A percentile compares a stretch with the other conserved stretches of the same genome.
Evolutionary conservation across 2,888 invertebrate genomes (phyloP).

Genomic region (Nemotelus nigrinus): DNA sequence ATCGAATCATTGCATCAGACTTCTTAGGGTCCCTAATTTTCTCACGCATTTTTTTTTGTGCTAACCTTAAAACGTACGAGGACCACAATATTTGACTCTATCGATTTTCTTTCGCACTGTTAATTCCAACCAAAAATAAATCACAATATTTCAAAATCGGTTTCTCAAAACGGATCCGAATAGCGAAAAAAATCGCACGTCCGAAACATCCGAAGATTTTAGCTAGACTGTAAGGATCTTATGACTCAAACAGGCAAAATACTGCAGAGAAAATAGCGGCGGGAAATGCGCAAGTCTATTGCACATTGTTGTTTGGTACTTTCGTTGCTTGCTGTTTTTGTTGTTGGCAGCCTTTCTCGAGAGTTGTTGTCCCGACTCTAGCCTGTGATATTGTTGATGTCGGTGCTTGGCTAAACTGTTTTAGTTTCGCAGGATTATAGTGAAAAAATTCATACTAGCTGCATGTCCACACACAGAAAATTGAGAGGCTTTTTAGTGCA

Average conservation of each 20-base stretch:
- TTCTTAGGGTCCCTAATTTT: background rate
- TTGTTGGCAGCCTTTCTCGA: background rate
- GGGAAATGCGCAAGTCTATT: constrained; percentile 41
- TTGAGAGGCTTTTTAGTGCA: no score
- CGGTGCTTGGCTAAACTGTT: constrained; percentile 13
- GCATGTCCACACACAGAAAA: background rate
- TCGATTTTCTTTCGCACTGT: constrained; percentile 2
- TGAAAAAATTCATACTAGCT: constrained; percentile 25
- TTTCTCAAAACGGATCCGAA: constrained; percentile 7
- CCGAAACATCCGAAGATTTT: constrained; percentile 36
- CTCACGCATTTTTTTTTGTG: background rate
- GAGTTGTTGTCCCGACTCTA: no score
- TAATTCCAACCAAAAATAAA: background rate
- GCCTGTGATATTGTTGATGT: background rate
- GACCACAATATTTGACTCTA: background rate
- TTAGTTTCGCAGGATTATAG: constrained; percentile 11
- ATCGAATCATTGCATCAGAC: background rate
- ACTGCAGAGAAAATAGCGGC: constrained; percentile 44
- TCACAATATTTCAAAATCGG: constrained; percentile 20
- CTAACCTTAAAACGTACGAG: background rate
- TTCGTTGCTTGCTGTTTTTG: background rate
- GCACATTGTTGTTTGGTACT: constrained; percentile 43
- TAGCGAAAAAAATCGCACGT: constrained; percentile 19
- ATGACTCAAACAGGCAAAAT: constrained; percentile 47
- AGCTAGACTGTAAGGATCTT: constrained; percentile 42